Percentiles rank a stretch among this genome's conserved stretches.
Conservation (phyloP, 2,888 invertebrate species). For the Drosophila anceps region DNA sequence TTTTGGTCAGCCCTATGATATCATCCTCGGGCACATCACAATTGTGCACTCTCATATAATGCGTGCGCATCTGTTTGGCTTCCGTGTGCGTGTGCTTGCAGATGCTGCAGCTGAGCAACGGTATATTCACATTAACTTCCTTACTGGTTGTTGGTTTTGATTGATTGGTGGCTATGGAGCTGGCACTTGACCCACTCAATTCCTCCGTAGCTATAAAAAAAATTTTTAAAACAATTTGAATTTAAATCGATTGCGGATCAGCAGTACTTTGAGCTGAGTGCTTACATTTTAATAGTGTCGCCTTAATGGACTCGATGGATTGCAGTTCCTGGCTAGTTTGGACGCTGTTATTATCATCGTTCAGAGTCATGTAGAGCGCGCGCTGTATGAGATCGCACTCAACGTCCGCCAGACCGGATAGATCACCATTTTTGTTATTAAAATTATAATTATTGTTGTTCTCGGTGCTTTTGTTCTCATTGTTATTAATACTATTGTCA, state of each 20-base stretch:
- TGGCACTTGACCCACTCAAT: constrained; percentile 6
- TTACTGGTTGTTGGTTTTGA: constrained; percentile 27
- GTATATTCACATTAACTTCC: constrained; percentile 47
- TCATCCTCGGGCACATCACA: constrained; percentile 68
- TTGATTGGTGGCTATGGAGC: not conserved
- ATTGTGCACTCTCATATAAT: constrained; percentile 61
- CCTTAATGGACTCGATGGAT: constrained; percentile 54
- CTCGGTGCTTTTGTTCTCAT: constrained; percentile 45
- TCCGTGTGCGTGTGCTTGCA: constrained; percentile 61
- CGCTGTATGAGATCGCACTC: constrained; percentile 70
- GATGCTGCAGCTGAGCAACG: constrained; percentile 63
- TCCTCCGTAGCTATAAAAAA: constrained; percentile 35
- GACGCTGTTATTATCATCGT: constrained; percentile 44
- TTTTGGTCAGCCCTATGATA: constrained; percentile 70
- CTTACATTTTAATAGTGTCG: constrained; percentile 48
- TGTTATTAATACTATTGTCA: constrained; percentile 69
- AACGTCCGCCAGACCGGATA: constrained; percentile 47
- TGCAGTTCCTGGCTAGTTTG: constrained; percentile 31
- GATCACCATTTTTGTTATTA: constrained; percentile 63
- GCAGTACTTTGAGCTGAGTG: not conserved
- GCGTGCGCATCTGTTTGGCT: constrained; percentile 63
- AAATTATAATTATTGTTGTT: constrained; percentile 73
- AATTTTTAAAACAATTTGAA: not conserved
- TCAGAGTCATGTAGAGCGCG: constrained; percentile 72
- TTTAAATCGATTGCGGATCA: not conserved